Evolutionary conservation across 2,888 invertebrate species (phyloP), one percentile per base, ranked within the genome.

Genomic region (Ptychoptera contaminata): DNA sequence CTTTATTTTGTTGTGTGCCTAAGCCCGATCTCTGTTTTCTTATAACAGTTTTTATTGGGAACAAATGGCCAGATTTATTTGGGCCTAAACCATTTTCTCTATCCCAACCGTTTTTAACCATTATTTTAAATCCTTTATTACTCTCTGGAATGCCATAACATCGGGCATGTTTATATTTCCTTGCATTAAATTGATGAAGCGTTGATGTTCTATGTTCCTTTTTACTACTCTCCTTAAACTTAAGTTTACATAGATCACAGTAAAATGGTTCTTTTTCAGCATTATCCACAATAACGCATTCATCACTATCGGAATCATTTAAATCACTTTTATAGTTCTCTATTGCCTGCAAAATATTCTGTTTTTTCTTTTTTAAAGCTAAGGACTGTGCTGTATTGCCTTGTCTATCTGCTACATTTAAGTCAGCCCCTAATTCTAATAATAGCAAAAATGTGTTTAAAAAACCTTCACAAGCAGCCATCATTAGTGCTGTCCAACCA

Each of bases 401-500:
- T 38, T 71, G 71, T 54, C 69, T 76, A 57, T 85, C 81, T 50
- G 62, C 62, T 0, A 72, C 49, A 36, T 62, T 60, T 16, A 62
- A 65, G 54, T 80, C 69, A 2, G 79, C 77, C 6, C 77, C 77
- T 34, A 68, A 56, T 38, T 67, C 60, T 1, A 86, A 55, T 10
- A 88, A 63, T 55, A 71, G 71, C 48, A 71, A 59, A 0, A 77
- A 75, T 38, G 70, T 61, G 38, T 75, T 69, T n/a, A 62, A 50
- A 8, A 80, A 70, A 36, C 82, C 81, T 37, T 76, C 77, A 57
- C 79, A 80, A 32, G 82, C 75, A 2, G 86, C 84, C 61, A 80
- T 79, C 84, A 86, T 86, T 5, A 86, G 60, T 8, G 82, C 74
- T n/a, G 81, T 80, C 86, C 86, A 87, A 1, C 82, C 82, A 59